Conservation (phyloP, 2,797 vertebrate species). For the Crenichthys baileyi region DNA sequence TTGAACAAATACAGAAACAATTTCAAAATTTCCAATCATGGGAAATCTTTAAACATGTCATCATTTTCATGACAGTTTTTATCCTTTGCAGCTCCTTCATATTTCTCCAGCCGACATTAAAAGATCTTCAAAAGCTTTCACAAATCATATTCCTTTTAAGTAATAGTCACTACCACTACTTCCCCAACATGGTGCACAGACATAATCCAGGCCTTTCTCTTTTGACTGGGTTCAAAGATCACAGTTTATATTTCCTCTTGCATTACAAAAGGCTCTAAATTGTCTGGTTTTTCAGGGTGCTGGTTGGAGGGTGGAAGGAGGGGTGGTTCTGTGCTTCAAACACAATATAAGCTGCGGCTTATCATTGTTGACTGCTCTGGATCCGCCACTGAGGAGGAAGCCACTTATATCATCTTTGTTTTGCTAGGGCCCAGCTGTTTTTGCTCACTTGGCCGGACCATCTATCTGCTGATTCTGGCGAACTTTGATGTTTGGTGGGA, state of each 20-base stretch:
- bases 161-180: slow-evolving; percentile 61
- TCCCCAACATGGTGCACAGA: slow-evolving; percentile 63
- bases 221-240: slow-evolving; percentile 76
- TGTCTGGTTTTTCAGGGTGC: slow-evolving; percentile 58
- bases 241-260: slow-evolving; percentile 74
- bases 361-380: slow-evolving; percentile 59
- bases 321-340: slow-evolving; percentile 46
- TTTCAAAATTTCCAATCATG: slow-evolving; percentile 32
- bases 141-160: slow-evolving; percentile 51
- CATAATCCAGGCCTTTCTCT: slow-evolving; percentile 67
- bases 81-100: slow-evolving; percentile 24
- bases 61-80: slow-evolving; percentile 34
- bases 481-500: slow-evolving; percentile 70
- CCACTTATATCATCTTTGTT: slow-evolving; percentile 78
- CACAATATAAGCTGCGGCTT: slow-evolving; percentile 52
- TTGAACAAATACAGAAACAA: slow-evolving; percentile 26
- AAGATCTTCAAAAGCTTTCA: slow-evolving; percentile 53
- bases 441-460: slow-evolving; percentile 51
- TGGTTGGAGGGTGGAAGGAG: slow-evolving; percentile 18
- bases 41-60: slow-evolving; percentile 27
- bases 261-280: slow-evolving; percentile 68
- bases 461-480: slow-evolving; percentile 67
- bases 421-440: slow-evolving; percentile 74
- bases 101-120: slow-evolving; percentile 38
- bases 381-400: slow-evolving; percentile 60